Evolutionary conservation across 2,113 vertebrate genomes (phyloP).

Genomic region (Mohoua ochrocephala): DNA sequence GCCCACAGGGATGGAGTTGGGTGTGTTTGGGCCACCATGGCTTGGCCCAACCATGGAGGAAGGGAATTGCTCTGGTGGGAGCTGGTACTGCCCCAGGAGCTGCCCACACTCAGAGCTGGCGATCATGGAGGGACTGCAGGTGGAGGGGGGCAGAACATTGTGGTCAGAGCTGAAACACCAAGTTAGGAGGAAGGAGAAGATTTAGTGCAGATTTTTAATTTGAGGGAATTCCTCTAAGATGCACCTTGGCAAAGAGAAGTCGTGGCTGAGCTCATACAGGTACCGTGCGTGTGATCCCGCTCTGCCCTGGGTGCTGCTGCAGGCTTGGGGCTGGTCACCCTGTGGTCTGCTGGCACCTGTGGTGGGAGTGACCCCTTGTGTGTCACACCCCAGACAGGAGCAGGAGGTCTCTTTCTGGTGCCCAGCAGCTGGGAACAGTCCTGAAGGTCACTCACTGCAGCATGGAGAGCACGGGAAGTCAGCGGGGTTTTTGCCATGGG

Average conservation of each 20-base stretch:
- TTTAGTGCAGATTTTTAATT: neutral
- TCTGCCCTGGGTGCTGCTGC: neutral
- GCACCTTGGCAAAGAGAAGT: neutral
- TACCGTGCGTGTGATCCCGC: accelerated
- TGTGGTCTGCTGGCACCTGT: accelerated
- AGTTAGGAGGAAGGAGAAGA: neutral
- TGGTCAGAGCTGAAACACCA: neutral
- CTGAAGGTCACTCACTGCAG: neutral
- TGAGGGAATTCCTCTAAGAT: neutral
- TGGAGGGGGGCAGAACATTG: neutral
- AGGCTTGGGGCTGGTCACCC: neutral
- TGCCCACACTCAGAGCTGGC: accelerated
- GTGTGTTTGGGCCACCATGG: accelerated
- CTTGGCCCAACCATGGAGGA: neutral
- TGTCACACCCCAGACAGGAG: neutral
- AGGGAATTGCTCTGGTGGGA: neutral
- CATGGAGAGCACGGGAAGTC: neutral
- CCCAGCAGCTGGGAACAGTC: accelerated
- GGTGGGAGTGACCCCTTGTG: neutral
- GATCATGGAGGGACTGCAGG: neutral
- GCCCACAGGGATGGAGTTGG: neutral
- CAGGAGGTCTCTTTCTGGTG: accelerated
- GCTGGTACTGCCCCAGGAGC: neutral
- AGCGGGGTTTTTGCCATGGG: neutral
- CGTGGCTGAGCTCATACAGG: accelerated